Evolutionary conservation across 2,113 vertebrate genomes (phyloP).

Genomic region (Garra rufa): DNA sequence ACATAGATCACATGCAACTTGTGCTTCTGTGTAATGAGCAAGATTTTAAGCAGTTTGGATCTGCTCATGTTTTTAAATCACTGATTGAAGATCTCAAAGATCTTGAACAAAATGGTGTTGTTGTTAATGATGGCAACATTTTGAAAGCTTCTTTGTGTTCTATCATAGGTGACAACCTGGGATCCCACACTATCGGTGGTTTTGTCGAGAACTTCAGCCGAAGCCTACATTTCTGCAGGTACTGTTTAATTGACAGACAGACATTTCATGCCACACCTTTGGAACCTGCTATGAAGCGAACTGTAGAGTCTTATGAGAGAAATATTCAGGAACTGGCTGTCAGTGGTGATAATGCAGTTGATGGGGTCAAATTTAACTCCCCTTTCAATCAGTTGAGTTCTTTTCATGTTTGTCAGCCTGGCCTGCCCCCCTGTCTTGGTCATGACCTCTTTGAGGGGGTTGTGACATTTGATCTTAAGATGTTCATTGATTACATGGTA

Average conservation of each 20-base stretch:
- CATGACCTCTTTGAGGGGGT: neutral
- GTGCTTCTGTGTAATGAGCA: no score
- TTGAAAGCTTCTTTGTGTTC: slow-evolving; percentile 26
- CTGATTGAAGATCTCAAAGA: no score
- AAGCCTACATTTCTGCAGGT: neutral
- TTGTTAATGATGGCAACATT: slow-evolving; percentile 26
- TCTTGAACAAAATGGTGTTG: no score
- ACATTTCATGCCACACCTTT: neutral
- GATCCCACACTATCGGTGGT: no score
- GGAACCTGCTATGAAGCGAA: neutral
- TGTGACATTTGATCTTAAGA: neutral
- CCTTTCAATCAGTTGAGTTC: neutral
- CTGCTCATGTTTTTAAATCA: no score
- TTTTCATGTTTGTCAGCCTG: slow-evolving; percentile 13
- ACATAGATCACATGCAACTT: no score
- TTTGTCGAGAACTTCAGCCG: no score
- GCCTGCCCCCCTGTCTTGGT: neutral
- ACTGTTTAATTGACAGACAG: neutral
- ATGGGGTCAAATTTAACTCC: neutral
- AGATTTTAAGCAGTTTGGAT: no score
- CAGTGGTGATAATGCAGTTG: neutral
- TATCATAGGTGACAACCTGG: slow-evolving; percentile 25
- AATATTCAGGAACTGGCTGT: neutral
- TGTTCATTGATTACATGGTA: slow-evolving; percentile 19
- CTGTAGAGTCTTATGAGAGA: neutral